Evolutionary conservation across 1,140 invertebrate genomes (phyloP).

Genomic region (Tetramorium alpestre): DNA sequence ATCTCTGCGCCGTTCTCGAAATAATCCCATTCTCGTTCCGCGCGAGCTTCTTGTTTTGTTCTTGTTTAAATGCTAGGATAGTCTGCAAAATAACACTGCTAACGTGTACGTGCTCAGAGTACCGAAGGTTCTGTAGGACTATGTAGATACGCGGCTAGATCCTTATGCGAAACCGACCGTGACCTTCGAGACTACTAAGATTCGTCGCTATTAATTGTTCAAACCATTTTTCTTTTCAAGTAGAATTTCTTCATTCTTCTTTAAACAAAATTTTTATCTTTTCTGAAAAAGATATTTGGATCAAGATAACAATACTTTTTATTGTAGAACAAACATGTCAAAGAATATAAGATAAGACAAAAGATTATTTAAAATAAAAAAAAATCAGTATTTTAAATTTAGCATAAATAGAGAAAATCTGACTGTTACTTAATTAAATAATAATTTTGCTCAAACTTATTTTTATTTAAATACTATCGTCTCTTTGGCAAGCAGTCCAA

Average conservation of each 20-base stretch:
- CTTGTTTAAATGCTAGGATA: conserved; percentile 76
- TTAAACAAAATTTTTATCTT: neutral
- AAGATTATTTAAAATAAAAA: neutral
- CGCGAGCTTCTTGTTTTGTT: conserved; percentile 71
- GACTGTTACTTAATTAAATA: neutral
- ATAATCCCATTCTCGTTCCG: conserved; percentile 78
- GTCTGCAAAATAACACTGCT: conserved; percentile 72
- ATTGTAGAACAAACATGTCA: neutral
- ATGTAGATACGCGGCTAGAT: conserved; percentile 5
- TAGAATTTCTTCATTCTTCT: neutral
- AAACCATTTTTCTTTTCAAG: neutral
- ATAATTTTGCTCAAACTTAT: neutral
- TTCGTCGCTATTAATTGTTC: conserved; percentile 1
- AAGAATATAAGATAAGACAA: neutral
- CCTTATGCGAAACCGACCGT: conserved; percentile 48
- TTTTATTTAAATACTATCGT: neutral
- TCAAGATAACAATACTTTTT: neutral
- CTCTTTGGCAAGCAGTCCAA: neutral
- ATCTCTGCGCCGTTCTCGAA: conserved; percentile 67
- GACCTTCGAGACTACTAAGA: conserved; percentile 40
- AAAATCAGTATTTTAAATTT: neutral
- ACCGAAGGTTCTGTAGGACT: conserved; percentile 44
- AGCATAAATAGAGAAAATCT: neutral
- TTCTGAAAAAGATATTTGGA: neutral
- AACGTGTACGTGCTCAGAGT: conserved; percentile 57